Evolutionary conservation across 2,797 vertebrate species (phyloP), one percentile per base, ranked within the genome.

Genomic region (Crocodylus rhombifer): DNA sequence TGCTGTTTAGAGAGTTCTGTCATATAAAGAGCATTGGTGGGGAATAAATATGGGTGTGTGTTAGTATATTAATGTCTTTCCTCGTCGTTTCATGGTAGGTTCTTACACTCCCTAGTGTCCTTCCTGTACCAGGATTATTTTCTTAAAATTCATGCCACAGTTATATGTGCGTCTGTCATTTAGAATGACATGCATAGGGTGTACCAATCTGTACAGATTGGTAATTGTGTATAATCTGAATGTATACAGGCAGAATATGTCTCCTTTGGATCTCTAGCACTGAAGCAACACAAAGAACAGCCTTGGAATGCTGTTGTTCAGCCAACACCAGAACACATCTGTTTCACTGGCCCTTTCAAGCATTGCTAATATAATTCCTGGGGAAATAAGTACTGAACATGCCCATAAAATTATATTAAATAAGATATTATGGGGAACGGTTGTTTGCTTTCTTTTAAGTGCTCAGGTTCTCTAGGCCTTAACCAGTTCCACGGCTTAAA

Each of bases 1-100:
- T 95, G 91, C 78, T 93, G 84, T 96, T 96, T 91, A 95, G 94
- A 95, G 88, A 93, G 77, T 84, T 96, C 73, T 93, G 90, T 74
- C 69, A 92, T 77, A 96, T 88, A 94, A 95, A 93, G 28, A 80
- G 23, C 81, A 85, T 96, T 95, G 56, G n/a, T 87, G 75, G 65
- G 36, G 25, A 95, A 85, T 75, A 97, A 96, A 93, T 93, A 92
- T 3, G 80, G 82, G 18, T 91, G 42, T 88, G 84, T 91, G 75
- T 91, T 92, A 55, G 86, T 78, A 73, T 90, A 94, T 89, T 91
- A 90, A 85, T 91, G 57, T 74, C 77, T 93, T 92, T 87, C 12
- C 36, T 63, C 90, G 75, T 71, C 91, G 55, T 86, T 93, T 55
- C 67, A 26, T 83, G 82, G 42, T 10, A 51, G 42, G 42, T 10